These are phyloP conservation scores for Macroteleia sp. DNA, from an alignment of 2,888 invertebrate genomes.

Conservation along the genomic window DNA sequence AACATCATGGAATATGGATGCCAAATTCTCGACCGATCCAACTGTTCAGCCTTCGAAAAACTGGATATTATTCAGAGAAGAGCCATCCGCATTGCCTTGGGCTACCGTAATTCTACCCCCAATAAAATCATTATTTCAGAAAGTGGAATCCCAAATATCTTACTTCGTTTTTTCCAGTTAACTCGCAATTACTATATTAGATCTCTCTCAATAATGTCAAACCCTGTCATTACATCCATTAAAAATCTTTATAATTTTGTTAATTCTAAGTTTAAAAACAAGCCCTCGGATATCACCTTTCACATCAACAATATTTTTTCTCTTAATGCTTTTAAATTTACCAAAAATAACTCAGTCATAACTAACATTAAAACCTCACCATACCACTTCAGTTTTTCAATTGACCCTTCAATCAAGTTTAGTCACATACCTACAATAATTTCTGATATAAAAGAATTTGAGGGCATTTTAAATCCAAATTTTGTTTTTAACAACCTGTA, in stretches of 20 bases:
- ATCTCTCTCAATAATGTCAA: not conserved
- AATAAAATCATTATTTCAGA: not conserved
- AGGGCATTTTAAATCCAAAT: no score
- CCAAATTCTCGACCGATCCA: not conserved
- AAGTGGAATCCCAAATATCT: not conserved
- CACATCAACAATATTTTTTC: no score
- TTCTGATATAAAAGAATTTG: no score
- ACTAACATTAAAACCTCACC: no score
- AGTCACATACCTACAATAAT: no score
- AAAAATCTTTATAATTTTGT: not conserved
- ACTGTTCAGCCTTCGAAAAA: not conserved
- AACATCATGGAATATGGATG: not conserved
- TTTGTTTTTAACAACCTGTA: no score
- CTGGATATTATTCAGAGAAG: not conserved
- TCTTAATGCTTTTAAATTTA: no score
- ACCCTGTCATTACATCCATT: not conserved
- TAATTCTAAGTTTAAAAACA: not conserved
- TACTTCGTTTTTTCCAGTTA: not conserved
- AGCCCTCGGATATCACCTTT: no score
- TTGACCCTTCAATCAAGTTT: no score
- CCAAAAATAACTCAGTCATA: no score
- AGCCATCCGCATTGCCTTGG: not conserved
- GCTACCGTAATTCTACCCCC: not conserved
- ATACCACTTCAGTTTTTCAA: no score
- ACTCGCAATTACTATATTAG: not conserved